Conservation (phyloP, 2,797 vertebrate species). For the Delichon dasypus region DNA sequence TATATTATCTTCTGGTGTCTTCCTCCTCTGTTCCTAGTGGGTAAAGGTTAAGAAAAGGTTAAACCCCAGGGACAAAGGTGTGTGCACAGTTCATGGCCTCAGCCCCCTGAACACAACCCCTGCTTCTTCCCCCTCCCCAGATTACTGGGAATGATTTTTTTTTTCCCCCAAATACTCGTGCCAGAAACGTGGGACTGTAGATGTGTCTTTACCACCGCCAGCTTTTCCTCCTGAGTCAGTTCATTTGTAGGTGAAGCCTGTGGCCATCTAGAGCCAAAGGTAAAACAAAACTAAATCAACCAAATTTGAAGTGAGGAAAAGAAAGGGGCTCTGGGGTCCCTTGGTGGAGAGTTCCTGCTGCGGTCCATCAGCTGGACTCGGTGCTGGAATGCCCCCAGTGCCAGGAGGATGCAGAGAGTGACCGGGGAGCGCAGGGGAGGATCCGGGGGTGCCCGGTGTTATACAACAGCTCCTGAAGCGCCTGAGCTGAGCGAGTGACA, state of each 20-base stretch:
- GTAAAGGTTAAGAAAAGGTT: background rate
- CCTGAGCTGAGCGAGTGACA: background rate
- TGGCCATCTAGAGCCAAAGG: background rate
- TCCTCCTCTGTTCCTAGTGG: background rate
- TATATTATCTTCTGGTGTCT: background rate
- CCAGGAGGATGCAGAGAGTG: background rate
- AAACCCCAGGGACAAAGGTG: background rate
- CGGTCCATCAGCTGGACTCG: background rate
- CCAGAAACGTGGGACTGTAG: background rate
- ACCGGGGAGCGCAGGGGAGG: accelerated
- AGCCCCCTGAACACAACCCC: too few species aligned
- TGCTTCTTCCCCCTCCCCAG: background rate
- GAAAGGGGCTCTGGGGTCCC: background rate
- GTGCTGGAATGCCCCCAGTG: background rate
- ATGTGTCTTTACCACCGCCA: background rate
- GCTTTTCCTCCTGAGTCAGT: background rate
- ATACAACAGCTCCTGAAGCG: background rate
- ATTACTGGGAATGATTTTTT: background rate
- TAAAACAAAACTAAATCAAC: background rate
- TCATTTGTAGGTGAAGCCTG: background rate
- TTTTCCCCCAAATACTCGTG: accelerated
- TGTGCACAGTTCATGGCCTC: background rate
- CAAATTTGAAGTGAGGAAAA: background rate
- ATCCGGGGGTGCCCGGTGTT: background rate
- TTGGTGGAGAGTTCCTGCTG: background rate